Conservation (phyloP, 1,140 invertebrate species). For the Pentalonia nigronervosa region DNA sequence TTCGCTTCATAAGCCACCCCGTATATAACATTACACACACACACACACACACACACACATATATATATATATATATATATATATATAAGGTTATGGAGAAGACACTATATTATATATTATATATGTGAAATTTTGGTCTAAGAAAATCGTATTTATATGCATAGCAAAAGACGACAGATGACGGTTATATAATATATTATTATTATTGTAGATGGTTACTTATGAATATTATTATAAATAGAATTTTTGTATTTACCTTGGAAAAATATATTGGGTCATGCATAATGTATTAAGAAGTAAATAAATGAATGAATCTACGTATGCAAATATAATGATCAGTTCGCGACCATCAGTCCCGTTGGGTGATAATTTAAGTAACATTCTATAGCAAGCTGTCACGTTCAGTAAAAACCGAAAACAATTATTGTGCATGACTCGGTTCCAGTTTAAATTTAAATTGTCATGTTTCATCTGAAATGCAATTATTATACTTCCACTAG, state of each 20-base stretch:
- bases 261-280: not conserved
- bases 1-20: conserved; percentile 18
- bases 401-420: conserved; percentile 7
- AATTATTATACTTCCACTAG: not conserved
- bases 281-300: conserved; percentile 3
- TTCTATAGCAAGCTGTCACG: not conserved
- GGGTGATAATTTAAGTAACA: conserved; percentile 16
- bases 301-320: not conserved
- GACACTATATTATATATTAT: not conserved
- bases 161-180: not conserved
- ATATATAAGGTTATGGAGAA: not conserved
- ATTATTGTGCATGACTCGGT: not conserved
- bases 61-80: too few relatives aligned
- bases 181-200: not conserved
- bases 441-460: not conserved
- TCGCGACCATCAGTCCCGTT: not conserved
- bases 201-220: not conserved
- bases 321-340: not conserved
- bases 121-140: not conserved
- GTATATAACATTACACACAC: not conserved
- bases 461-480: not conserved
- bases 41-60: too few relatives aligned
- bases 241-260: not conserved
- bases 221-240: not conserved
- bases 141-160: not conserved